A percentile compares a stretch with the other conserved stretches of the same genome.
These are phyloP conservation scores for Podarcis cretensis DNA, from an alignment of 2,113 vertebrate species.

Conservation along the genomic window DNA sequence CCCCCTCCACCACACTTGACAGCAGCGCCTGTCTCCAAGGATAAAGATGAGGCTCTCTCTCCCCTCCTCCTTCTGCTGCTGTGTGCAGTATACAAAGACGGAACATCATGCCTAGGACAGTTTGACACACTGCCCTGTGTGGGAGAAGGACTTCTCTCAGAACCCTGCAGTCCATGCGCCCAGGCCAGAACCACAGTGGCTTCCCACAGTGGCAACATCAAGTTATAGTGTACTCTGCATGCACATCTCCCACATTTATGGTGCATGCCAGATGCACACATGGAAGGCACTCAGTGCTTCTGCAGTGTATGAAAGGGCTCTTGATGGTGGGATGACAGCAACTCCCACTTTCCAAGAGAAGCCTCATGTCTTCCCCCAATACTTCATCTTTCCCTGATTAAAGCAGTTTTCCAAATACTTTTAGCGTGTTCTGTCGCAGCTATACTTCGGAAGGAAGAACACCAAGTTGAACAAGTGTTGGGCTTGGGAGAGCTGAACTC, in stretches of 20 bases:
- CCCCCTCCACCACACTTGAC: neutral
- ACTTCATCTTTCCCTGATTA: neutral
- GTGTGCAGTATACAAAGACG: neutral
- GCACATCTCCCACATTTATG: neutral
- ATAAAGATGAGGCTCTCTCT: neutral
- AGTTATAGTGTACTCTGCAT: no score
- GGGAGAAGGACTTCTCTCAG: neutral
- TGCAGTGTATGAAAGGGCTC: neutral
- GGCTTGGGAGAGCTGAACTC: neutral
- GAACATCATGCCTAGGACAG: neutral
- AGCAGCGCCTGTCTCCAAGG: neutral
- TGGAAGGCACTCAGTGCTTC: neutral
- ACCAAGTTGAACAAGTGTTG: neutral
- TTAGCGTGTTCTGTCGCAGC: neutral
- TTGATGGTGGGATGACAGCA: neutral
- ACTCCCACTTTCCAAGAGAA: neutral
- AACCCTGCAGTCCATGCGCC: neutral
- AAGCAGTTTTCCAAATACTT: no score
- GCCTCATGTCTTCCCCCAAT: neutral
- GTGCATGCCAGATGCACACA: neutral
- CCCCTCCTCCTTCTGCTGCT: neutral
- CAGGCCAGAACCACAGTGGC: no score
- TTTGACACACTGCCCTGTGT: neutral
- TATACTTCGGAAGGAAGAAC: neutral
- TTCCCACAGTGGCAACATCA: neutral